These are phyloP conservation scores for Charina bottae DNA, from an alignment of 2,113 vertebrate genomes.

Conservation along the genomic window DNA sequence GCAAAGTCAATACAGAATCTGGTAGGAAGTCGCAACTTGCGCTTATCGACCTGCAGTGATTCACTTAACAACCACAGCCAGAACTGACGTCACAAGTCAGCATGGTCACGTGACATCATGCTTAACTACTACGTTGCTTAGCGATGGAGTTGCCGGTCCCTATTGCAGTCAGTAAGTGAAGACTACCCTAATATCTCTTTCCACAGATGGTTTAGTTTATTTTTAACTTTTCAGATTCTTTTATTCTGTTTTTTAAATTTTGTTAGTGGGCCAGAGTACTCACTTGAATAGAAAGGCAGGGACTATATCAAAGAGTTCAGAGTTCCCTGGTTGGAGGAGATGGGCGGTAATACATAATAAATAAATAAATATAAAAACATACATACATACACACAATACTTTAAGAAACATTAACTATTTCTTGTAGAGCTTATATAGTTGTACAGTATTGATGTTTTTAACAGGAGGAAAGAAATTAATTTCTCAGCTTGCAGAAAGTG, in stretches of 20 bases:
- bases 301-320: no score
- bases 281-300: background rate
- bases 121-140: background rate
- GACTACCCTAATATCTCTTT: background rate
- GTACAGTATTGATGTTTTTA: slow-evolving; percentile 22
- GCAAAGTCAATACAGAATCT: background rate
- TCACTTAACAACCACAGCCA: background rate
- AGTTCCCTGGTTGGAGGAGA: no score
- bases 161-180: background rate
- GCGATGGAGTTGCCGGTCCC: background rate
- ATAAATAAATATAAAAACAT: background rate
- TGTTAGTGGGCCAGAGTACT: background rate
- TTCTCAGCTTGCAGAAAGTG: slow-evolving; percentile 1
- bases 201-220: background rate
- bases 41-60: background rate
- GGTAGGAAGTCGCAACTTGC: background rate
- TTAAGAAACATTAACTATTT: background rate
- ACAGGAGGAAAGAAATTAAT: slow-evolving; percentile 22
- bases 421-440: background rate
- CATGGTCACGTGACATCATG: background rate
- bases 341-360: no score
- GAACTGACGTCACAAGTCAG: background rate
- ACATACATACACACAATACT: background rate
- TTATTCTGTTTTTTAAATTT: background rate
- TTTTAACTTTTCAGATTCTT: background rate